Conservation (phyloP, 2,888 invertebrate species). For the Ennomos quercinarius region DNA sequence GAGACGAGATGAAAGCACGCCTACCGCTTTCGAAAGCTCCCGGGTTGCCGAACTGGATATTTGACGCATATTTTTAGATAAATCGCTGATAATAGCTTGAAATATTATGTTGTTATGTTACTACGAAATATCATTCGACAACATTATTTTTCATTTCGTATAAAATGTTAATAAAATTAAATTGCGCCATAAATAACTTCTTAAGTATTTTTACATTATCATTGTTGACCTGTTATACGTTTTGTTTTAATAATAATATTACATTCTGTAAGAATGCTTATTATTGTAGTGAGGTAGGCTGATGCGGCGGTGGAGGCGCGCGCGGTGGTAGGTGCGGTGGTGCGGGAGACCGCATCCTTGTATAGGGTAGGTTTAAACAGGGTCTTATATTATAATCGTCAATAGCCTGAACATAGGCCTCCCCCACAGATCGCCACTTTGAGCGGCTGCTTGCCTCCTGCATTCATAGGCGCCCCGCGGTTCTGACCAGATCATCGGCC, state of each 20-base stretch:
- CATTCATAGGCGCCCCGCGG: too few relatives aligned
- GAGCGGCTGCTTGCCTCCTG: too few relatives aligned
- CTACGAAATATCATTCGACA: constrained; percentile 48
- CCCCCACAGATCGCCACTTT: too few relatives aligned
- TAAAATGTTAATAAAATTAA: constrained; percentile 46
- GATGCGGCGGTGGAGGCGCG: too few relatives aligned
- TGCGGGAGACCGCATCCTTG: too few relatives aligned
- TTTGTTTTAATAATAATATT: constrained; percentile 6
- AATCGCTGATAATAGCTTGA: constrained; percentile 38
- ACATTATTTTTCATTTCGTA: constrained; percentile 32
- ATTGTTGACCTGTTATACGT: constrained; percentile 14
- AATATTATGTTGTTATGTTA: constrained; percentile 49
- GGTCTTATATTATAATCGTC: too few relatives aligned
- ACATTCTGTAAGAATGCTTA: neutral
- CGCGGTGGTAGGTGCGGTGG: too few relatives aligned
- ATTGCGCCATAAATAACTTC: constrained; percentile 29
- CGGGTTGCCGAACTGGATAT: constrained; percentile 36
- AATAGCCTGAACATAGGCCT: too few relatives aligned
- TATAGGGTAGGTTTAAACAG: too few relatives aligned
- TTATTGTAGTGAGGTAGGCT: too few relatives aligned
- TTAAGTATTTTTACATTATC: neutral
- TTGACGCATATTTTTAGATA: constrained; percentile 29
- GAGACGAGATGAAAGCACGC: constrained; percentile 41
- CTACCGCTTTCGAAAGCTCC: constrained; percentile 45
- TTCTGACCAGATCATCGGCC: too few relatives aligned